These are phyloP conservation scores for Meiosimyza decipiens DNA, from an alignment of 2,888 invertebrate genomes.

Conservation along the genomic window DNA sequence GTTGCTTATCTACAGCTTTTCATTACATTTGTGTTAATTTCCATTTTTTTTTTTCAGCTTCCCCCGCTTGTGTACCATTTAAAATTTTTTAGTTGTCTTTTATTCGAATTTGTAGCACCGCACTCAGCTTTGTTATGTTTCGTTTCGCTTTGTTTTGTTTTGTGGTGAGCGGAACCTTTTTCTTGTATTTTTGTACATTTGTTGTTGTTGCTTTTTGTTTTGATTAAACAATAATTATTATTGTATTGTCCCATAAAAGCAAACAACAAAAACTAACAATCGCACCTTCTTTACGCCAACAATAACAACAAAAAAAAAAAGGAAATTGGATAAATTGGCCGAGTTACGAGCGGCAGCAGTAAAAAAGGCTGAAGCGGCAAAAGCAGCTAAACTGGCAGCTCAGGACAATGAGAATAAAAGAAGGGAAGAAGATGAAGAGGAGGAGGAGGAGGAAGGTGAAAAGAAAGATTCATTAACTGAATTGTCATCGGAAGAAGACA, in stretches of 20 bases:
- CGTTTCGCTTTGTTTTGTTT: slow-evolving; percentile 41
- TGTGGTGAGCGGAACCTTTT: slow-evolving; percentile 39
- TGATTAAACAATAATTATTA: slow-evolving; percentile 53
- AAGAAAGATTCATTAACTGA: slow-evolving; percentile 38
- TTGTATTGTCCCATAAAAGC: slow-evolving; percentile 51
- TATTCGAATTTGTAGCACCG: slow-evolving; percentile 32
- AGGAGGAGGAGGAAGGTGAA: slow-evolving; percentile 45
- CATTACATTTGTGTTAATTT: slow-evolving; percentile 62
- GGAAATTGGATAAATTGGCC: slow-evolving; percentile 50
- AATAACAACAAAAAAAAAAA: slow-evolving; percentile 31
- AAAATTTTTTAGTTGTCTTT: slow-evolving; percentile 49
- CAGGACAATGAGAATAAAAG: slow-evolving; percentile 12
- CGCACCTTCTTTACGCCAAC: slow-evolving; percentile 26
- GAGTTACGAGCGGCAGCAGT: slow-evolving; percentile 42
- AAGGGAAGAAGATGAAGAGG: slow-evolving; percentile 35
- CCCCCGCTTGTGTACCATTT: slow-evolving; percentile 33
- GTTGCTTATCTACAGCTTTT: slow-evolving; percentile 58
- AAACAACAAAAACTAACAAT: slow-evolving; percentile 35
- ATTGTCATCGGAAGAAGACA: slow-evolving; percentile 41
- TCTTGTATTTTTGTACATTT: slow-evolving; percentile 32
- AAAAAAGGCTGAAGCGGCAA: slow-evolving; percentile 35
- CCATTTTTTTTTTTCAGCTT: slow-evolving; percentile 37
- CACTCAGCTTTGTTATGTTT: too few species aligned
- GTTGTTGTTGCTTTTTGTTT: slow-evolving; percentile 40
- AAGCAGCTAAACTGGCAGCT: slow-evolving; percentile 39